A percentile compares a stretch with the other conserved stretches of the same genome.
Evolutionary conservation across 2,113 vertebrate species (phyloP).

Genomic region (Hydrochoerus hydrochaeris): DNA sequence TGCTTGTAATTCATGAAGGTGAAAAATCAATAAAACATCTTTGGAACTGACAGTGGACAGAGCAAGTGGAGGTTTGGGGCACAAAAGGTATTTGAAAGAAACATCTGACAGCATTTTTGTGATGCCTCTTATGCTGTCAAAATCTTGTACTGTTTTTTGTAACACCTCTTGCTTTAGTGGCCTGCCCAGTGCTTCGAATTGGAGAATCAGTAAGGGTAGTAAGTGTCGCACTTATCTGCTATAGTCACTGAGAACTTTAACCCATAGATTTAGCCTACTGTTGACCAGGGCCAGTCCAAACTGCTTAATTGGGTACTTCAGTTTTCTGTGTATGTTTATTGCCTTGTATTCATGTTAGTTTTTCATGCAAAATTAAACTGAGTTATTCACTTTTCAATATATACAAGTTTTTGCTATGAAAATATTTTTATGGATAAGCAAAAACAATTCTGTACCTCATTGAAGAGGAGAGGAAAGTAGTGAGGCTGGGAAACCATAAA

Average conservation of each 20-base stretch:
- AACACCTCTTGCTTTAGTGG: neutral
- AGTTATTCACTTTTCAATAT: constrained; percentile 52
- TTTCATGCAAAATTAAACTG: constrained; percentile 68
- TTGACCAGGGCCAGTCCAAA: neutral
- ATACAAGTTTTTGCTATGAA: constrained; percentile 61
- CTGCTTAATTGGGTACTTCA: constrained; percentile 52
- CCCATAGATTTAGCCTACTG: neutral
- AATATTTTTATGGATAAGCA: constrained; percentile 30
- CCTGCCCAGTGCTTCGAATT: neutral
- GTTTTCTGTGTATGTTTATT: neutral
- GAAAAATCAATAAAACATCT: neutral
- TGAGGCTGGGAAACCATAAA: neutral
- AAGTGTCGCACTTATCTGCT: neutral
- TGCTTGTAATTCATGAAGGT: constrained; percentile 16
- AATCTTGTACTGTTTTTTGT: neutral
- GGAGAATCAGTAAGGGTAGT: neutral
- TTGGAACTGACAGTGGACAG: neutral
- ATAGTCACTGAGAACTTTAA: neutral
- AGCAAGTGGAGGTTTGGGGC: neutral
- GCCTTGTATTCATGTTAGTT: constrained; percentile 48
- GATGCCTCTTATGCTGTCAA: neutral
- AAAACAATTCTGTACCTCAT: neutral
- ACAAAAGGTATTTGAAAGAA: neutral
- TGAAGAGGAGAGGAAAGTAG: neutral
- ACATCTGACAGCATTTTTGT: neutral